These are phyloP conservation scores for Pardalotus punctatus DNA, from an alignment of 2,113 vertebrate species.

Conservation along the genomic window DNA sequence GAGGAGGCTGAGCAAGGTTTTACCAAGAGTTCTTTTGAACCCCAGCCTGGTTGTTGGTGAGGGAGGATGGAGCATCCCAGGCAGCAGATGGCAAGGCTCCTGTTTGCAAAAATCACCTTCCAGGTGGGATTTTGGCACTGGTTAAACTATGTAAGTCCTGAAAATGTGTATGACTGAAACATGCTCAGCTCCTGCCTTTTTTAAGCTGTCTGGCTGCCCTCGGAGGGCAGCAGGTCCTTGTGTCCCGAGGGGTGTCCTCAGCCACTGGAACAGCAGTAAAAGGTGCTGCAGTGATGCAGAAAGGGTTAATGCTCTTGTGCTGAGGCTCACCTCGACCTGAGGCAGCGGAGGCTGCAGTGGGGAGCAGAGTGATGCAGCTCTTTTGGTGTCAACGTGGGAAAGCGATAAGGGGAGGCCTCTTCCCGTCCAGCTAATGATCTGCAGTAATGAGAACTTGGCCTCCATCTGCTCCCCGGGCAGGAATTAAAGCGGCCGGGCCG, in stretches of 20 bases:
- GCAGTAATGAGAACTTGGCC: constrained; percentile 26
- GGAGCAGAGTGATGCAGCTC: neutral
- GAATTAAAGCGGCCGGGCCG: neutral
- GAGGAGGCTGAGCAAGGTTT: neutral
- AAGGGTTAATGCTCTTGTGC: neutral
- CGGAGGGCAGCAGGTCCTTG: neutral
- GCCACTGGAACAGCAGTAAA: neutral
- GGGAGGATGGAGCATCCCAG: neutral
- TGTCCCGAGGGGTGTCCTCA: neutral
- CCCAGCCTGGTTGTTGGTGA: neutral
- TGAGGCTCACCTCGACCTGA: neutral
- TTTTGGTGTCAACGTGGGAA: neutral
- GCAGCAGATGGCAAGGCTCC: neutral
- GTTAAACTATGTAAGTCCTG: neutral
- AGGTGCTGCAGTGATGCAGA: neutral
- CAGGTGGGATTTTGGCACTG: neutral
- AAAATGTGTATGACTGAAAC: accelerated
- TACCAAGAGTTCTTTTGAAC: neutral
- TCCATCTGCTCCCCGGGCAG: neutral
- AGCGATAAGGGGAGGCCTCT: neutral
- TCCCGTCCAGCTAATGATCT: neutral
- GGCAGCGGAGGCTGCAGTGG: accelerated
- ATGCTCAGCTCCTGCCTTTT: neutral
- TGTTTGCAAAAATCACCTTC: neutral
- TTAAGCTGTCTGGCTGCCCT: neutral